These are phyloP conservation scores for Columbina picui DNA, from an alignment of 2,113 vertebrate genomes.

Conservation along the genomic window DNA sequence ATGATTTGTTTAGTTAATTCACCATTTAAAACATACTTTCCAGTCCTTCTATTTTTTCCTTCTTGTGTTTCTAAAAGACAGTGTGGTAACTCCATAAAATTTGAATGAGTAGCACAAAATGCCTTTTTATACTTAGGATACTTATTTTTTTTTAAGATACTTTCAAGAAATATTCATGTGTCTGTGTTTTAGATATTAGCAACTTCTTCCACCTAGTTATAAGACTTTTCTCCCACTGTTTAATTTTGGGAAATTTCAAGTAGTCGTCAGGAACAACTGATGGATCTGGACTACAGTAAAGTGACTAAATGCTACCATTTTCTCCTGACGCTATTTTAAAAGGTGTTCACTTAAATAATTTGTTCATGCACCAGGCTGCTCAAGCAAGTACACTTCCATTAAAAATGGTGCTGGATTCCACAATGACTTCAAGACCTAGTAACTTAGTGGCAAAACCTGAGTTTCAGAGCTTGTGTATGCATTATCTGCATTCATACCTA, in stretches of 20 bases:
- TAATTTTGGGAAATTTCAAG: background rate
- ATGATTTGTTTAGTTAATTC: constrained; percentile 23
- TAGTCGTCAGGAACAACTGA: background rate
- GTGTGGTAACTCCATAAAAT: background rate
- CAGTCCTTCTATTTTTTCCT: background rate
- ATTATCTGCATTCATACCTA: background rate
- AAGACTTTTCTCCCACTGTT: background rate
- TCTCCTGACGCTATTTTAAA: background rate
- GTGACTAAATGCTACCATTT: background rate
- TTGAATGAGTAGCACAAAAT: background rate
- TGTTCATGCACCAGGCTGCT: background rate
- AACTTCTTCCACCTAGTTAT: background rate
- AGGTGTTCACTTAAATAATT: background rate
- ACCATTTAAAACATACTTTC: background rate
- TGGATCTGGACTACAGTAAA: background rate
- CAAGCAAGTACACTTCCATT: background rate
- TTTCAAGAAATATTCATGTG: background rate
- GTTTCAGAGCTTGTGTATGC: background rate
- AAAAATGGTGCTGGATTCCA: background rate
- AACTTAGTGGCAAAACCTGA: background rate
- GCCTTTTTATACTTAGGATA: background rate
- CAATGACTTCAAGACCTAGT: background rate
- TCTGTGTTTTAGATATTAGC: background rate
- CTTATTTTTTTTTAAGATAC: background rate
- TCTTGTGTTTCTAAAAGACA: background rate